Conservation (phyloP, 2,113 vertebrate species). For the Gallinago undulata region DNA sequence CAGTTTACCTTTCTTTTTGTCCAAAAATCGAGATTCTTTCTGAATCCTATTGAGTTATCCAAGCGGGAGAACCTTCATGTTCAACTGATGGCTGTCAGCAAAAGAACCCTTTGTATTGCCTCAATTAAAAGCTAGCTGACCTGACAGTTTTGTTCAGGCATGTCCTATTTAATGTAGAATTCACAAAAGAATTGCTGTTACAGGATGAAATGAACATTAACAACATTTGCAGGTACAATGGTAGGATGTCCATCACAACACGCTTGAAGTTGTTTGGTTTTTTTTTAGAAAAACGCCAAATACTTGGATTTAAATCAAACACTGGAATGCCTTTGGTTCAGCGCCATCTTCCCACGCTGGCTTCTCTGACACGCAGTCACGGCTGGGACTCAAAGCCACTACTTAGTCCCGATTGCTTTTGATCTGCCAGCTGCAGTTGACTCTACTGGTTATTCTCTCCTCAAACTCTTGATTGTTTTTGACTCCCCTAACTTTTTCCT, state of each 20-base stretch:
- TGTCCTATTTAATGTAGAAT: not conserved
- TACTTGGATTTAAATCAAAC: not conserved
- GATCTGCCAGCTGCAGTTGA: not conserved
- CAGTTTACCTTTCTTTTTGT: not conserved
- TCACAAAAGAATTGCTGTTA: not conserved
- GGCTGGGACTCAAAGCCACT: not conserved
- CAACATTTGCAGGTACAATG: not conserved
- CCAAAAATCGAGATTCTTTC: not conserved
- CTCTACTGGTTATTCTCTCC: not conserved
- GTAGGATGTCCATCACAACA: not conserved
- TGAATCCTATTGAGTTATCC: not conserved
- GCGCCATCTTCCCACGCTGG: not conserved
- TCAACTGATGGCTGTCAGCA: not conserved
- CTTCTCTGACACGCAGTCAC: rapidly evolving
- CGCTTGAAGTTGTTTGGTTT: not conserved
- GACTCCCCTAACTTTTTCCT: not conserved
- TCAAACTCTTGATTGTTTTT: not conserved
- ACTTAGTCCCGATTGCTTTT: not conserved
- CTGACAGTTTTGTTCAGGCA: not conserved
- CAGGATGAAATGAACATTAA: not conserved
- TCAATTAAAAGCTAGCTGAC: not conserved
- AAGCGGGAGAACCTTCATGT: not conserved
- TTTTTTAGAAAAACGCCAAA: not conserved
- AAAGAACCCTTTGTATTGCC: not conserved
- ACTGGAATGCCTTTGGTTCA: not conserved